Conservation (phyloP, 1,140 invertebrate species). For the Zaprionus ornatus region DNA sequence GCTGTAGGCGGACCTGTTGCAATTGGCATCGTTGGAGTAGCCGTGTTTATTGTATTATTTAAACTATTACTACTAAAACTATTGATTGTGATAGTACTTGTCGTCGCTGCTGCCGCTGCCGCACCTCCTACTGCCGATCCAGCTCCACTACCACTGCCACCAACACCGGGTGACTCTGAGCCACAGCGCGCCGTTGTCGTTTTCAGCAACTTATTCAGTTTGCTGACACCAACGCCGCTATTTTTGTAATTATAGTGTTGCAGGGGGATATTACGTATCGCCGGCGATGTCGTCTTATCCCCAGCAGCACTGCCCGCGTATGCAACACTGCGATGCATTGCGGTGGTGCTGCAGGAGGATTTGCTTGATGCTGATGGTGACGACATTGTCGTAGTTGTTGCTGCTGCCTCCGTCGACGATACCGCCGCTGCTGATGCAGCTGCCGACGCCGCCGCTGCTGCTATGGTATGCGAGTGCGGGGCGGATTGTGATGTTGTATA, state of each 20-base stretch:
- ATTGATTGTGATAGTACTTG: conserved; percentile 84
- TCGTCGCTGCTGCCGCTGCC: conserved; percentile 61
- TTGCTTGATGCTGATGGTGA: conserved; percentile 49
- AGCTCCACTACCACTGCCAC: conserved; percentile 33
- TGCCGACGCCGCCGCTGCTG: conserved; percentile 43
- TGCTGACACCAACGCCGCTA: conserved; percentile 72
- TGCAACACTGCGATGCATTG: conserved; percentile 84
- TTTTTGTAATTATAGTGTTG: conserved; percentile 55
- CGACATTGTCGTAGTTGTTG: conserved; percentile 22
- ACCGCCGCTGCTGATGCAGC: conserved; percentile 17
- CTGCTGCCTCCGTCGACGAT: conserved; percentile 6
- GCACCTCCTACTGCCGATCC: conserved; percentile 39
- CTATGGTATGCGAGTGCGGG: conserved; percentile 46
- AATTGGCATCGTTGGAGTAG: conserved; percentile 76
- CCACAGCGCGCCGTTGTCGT: conserved; percentile 62
- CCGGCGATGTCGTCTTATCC: conserved; percentile 84
- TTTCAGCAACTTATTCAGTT: conserved; percentile 84
- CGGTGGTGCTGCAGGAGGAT: conserved; percentile 66
- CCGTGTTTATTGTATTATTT: conserved; percentile 79
- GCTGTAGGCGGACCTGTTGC: conserved; percentile 35
- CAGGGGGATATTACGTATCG: conserved; percentile 83
- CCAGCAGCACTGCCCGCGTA: conserved; percentile 84
- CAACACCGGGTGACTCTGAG: conserved; percentile 62
- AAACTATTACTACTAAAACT: conserved; percentile 83
- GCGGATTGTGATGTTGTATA: conserved; percentile 73